These are phyloP conservation scores for Anguilla japonica DNA, from an alignment of 2,113 vertebrate genomes.

Conservation along the genomic window DNA sequence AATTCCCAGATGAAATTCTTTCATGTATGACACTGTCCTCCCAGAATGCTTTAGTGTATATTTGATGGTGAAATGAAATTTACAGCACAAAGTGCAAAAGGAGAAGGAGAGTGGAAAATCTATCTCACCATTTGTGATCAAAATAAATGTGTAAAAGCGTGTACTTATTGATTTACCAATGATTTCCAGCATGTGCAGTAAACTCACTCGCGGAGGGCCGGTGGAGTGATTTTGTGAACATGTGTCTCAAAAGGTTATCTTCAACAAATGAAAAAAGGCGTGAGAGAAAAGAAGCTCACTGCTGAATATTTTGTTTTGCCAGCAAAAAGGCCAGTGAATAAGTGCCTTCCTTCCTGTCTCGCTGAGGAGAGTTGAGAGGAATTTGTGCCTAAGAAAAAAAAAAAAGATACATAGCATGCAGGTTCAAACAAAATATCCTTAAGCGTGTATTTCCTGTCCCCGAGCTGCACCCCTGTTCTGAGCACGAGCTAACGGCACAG, in stretches of 20 bases:
- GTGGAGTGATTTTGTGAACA: constrained; percentile 1
- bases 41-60: not conserved
- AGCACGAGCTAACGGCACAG: constrained; percentile 68
- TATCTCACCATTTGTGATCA: constrained; percentile 6
- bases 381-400: not conserved
- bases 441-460: constrained; percentile 19
- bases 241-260: constrained; percentile 4
- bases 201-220: not conserved
- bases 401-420: not conserved
- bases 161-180: constrained; percentile 5
- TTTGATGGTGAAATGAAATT: not conserved
- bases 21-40: not conserved
- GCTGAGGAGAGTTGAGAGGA: not conserved
- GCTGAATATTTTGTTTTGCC: constrained; percentile 1
- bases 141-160: constrained; percentile 1
- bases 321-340: not conserved
- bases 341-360: not conserved
- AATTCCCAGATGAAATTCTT: not conserved
- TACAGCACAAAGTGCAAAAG: not conserved
- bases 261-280: not conserved
- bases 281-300: not conserved
- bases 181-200: not conserved
- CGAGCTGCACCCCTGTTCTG: constrained; percentile 28
- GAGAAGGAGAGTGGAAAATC: not conserved
- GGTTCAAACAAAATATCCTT: constrained; percentile 22